A percentile compares a stretch with the other conserved stretches of the same genome.
These are phyloP conservation scores for Ataeniobius toweri DNA, from an alignment of 2,797 vertebrate species.

Conservation along the genomic window DNA sequence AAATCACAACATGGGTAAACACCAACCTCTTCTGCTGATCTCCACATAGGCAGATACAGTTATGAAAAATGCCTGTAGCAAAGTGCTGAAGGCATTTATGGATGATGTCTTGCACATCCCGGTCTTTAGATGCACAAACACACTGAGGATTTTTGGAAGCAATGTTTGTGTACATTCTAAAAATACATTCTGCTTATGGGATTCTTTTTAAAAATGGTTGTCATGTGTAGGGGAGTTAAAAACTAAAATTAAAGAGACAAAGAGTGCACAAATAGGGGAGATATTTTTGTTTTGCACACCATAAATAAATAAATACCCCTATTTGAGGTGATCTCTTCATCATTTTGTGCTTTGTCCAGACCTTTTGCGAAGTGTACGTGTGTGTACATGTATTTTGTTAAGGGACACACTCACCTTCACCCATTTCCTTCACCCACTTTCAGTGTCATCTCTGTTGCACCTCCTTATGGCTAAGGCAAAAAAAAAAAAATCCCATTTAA, in stretches of 20 bases:
- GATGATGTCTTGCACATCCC: background rate
- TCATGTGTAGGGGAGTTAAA: background rate
- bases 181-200: background rate
- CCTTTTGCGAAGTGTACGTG: background rate
- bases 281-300: background rate
- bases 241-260: background rate
- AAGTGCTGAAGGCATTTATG: background rate
- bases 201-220: background rate
- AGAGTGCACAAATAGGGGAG: background rate
- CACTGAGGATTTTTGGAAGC: background rate
- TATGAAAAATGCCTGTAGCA: background rate
- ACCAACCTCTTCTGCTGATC: conserved; percentile 21
- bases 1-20: conserved; percentile 8
- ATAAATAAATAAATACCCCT: conserved; percentile 8
- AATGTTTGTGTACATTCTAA: background rate
- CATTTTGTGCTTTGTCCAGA: conserved; percentile 19
- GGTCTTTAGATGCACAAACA: conserved; percentile 8
- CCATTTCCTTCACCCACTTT: conserved; percentile 74
- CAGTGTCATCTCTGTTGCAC: conserved; percentile 46
- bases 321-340: conserved; percentile 24
- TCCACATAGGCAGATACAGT: conserved; percentile 8
- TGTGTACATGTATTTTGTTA: conserved; percentile 13
- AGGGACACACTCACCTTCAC: conserved; percentile 59
- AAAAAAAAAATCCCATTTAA: conserved; percentile 58
- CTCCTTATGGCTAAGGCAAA: conserved; percentile 47